phyloP scores from a whole-genome alignment of 2,888 invertebrate species.

The Sussaba pulchella region DNA sequence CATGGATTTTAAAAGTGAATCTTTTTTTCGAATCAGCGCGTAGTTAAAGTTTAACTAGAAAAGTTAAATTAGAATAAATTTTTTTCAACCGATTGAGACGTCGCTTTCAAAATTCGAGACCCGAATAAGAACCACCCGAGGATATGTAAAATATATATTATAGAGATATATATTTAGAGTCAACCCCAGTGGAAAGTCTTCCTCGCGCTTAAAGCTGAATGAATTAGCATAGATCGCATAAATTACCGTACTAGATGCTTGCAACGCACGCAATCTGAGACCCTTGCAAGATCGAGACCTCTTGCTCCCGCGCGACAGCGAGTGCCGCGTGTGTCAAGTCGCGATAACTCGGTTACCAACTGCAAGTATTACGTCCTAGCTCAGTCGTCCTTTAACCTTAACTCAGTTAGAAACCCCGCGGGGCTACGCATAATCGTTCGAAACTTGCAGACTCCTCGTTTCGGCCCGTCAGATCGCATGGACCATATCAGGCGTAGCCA shows the following conservation, averaged over 20 bases:
- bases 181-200: not conserved
- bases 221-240: conserved; percentile 24
- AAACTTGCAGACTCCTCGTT: conserved; percentile 57
- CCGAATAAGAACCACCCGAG: too few relatives aligned
- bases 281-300: conserved; percentile 11
- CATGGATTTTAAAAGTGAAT: too few relatives aligned
- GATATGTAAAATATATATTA: too few relatives aligned
- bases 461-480: conserved; percentile 23
- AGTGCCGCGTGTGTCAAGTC: conserved; percentile 34
- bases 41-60: too few relatives aligned
- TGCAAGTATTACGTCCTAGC: conserved; percentile 38
- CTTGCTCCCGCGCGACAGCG: conserved; percentile 20
- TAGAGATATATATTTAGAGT: not conserved
- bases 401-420: conserved; percentile 39
- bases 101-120: too few relatives aligned
- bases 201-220: not conserved
- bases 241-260: conserved; percentile 28
- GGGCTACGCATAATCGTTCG: conserved; percentile 46
- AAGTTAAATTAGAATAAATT: too few relatives aligned
- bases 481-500: conserved; percentile 14
- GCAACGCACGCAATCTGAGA: conserved; percentile 14
- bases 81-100: too few relatives aligned
- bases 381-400: conserved; percentile 49
- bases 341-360: conserved; percentile 48
- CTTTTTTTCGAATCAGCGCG: too few relatives aligned